phyloP scores from a whole-genome alignment of 2,888 invertebrate genomes.

The Apomyelois bistriatella region DNA sequence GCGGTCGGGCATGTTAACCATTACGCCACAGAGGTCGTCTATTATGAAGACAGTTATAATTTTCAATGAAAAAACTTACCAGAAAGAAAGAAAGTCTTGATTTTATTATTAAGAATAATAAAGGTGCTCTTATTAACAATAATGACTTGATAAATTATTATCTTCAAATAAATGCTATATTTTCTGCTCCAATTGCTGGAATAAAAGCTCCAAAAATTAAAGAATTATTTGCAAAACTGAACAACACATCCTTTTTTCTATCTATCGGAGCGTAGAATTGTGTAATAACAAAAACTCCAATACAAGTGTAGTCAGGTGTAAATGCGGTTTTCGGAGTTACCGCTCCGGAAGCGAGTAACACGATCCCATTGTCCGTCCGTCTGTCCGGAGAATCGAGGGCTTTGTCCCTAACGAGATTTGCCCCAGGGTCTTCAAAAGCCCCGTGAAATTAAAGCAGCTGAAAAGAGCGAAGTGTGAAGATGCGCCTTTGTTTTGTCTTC shows the following conservation, averaged over 20 bases:
- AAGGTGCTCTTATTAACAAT: no score
- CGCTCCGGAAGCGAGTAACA: constrained; percentile 64
- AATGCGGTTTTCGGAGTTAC: constrained; percentile 50
- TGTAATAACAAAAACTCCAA: constrained; percentile 43
- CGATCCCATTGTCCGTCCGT: constrained; percentile 54
- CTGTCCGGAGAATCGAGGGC: constrained; percentile 29
- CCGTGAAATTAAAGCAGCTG: constrained; percentile 45
- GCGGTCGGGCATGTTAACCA: no score
- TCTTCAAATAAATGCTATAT: no score
- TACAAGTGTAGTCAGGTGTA: constrained; percentile 57
- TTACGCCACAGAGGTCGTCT: no score
- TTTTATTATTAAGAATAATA: no score
- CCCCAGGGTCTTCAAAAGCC: constrained; percentile 45
- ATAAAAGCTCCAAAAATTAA: background rate
- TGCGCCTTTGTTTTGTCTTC: constrained; percentile 7
- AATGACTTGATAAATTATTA: no score
- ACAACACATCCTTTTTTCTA: constrained; percentile 18
- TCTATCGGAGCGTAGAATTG: constrained; percentile 37
- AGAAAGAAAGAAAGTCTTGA: no score
- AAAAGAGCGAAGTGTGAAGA: constrained; percentile 43
- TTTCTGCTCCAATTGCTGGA: background rate
- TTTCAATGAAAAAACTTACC: no score
- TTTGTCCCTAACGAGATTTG: constrained; percentile 69
- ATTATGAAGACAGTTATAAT: no score
- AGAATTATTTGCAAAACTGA: constrained; percentile 2